phyloP scores from a whole-genome alignment of 2,888 invertebrate species.

The Creontiades dilutus region DNA sequence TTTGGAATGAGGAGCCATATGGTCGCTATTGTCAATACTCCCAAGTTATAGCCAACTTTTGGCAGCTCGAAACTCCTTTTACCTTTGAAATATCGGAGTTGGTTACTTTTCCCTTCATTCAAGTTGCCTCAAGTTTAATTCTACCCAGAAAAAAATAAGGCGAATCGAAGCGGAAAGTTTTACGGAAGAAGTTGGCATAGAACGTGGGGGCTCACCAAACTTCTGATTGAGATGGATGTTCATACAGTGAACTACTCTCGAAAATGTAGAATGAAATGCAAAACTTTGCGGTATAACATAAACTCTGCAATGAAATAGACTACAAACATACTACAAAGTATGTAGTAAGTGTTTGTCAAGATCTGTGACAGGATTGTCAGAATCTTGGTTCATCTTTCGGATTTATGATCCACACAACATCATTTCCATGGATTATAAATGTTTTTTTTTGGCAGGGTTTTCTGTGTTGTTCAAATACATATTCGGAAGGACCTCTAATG shows the following conservation, averaged over 20 bases:
- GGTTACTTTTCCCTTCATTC: slow-evolving; percentile 35
- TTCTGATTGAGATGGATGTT: slow-evolving; percentile 29
- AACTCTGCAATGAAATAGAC: too few relatives aligned
- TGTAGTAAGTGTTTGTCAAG: too few relatives aligned
- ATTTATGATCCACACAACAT: too few relatives aligned
- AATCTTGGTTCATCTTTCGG: too few relatives aligned
- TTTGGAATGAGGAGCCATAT: slow-evolving; percentile 28
- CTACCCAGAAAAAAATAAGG: not conserved
- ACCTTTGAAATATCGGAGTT: slow-evolving; percentile 39
- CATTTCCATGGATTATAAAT: too few relatives aligned
- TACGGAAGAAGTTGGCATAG: not conserved
- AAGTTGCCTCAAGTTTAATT: slow-evolving; percentile 42
- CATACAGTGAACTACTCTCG: not conserved
- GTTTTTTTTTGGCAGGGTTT: too few relatives aligned
- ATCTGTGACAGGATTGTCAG: too few relatives aligned
- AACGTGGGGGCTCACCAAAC: not conserved
- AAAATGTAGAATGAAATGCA: not conserved
- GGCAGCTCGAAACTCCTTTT: slow-evolving; percentile 39
- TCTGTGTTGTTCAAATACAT: too few relatives aligned
- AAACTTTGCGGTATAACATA: not conserved
- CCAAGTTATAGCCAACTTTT: slow-evolving; percentile 32
- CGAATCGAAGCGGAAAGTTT: slow-evolving; percentile 36
- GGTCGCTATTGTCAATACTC: slow-evolving; percentile 16
- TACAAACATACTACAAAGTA: too few relatives aligned
- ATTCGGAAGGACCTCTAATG: too few relatives aligned